Percentiles rank a stretch among this genome's conserved stretches.
Evolutionary conservation across 2,113 vertebrate species (phyloP).

Genomic region (Aspidoscelis tigris): DNA sequence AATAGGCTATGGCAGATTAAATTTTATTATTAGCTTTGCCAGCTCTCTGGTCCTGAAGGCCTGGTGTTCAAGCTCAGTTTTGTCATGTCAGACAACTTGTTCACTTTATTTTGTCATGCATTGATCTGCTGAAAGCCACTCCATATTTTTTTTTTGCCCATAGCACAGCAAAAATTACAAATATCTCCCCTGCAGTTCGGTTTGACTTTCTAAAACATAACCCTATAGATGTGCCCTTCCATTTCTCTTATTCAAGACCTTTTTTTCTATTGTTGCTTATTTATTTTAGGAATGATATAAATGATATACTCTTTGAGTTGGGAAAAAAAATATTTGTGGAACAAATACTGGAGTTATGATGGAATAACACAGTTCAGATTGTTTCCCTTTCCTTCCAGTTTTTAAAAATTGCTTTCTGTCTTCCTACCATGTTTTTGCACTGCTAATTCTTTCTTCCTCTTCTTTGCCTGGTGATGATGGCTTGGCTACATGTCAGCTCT

Average conservation of each 20-base stretch:
- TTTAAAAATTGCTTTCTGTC: too few species aligned
- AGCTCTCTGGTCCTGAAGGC: constrained; percentile 60
- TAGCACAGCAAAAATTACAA: constrained; percentile 41
- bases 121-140: constrained; percentile 45
- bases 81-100: constrained; percentile 59
- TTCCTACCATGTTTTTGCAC: too few species aligned
- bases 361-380: too few species aligned
- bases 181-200: constrained; percentile 30
- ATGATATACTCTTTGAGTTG: not conserved
- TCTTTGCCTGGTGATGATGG: too few species aligned
- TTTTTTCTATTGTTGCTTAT: not conserved
- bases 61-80: constrained; percentile 49
- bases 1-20: constrained; percentile 53
- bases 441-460: too few species aligned
- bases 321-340: not conserved
- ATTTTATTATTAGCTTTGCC: constrained; percentile 60
- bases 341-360: too few species aligned
- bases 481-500: too few species aligned
- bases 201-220: constrained; percentile 47
- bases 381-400: too few species aligned
- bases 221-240: constrained; percentile 18
- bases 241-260: not conserved
- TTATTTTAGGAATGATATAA: not conserved
- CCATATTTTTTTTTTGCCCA: constrained; percentile 40
- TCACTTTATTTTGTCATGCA: constrained; percentile 61